Evolutionary conservation across 2,797 vertebrate genomes (phyloP), one percentile per base, ranked within the genome.

Genomic region (Sebastes steindachneri): DNA sequence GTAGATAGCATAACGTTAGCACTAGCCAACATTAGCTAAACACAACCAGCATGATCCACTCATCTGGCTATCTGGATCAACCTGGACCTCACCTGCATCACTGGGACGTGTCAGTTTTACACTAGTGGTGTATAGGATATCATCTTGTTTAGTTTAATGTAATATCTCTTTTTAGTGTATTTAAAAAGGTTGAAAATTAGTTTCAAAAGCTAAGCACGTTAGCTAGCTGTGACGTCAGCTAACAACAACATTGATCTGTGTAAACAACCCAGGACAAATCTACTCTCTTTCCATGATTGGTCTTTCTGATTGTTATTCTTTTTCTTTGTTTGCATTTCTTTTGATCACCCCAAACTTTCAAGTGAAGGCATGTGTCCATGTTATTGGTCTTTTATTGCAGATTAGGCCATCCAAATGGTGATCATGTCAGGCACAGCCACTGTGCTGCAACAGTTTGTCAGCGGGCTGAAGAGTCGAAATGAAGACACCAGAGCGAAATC

Each of bases 401-500:
- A 35, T 28, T n/a, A 65, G 63, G 85, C 82, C 79, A n/a, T 88
- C 88, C 74, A 87, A 71, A 95, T 95, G 95, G 31, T 95, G 90
- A 93, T 92, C 94, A 97, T 99, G 88, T 98, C 97, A 0, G 97
- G 97, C 88, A 98, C 97, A 0, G 97, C 97, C 90, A 97, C 97
- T 69, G 97, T 98, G 87, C 96, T 99, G 74, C 99, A 99, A 73
- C 98, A 99, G 90, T 99, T 99, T 86, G 96, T 99, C 89, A 96
- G 97, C 0, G 98, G 98, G 57, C 93, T 99, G 72, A 99, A 99
- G 94, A 99, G 96, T 91, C 96, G 97, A 71, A 99, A 96, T 54
- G 98, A 99, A 87, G 98, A 99, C 91, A 97, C 96, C 0, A 95
- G 98, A 74, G 98, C 98, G 0, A 99, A 99, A 85, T 97, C 98